Conservation (phyloP, 2,888 invertebrate genomes). For the Euplagia quadripunctaria region DNA sequence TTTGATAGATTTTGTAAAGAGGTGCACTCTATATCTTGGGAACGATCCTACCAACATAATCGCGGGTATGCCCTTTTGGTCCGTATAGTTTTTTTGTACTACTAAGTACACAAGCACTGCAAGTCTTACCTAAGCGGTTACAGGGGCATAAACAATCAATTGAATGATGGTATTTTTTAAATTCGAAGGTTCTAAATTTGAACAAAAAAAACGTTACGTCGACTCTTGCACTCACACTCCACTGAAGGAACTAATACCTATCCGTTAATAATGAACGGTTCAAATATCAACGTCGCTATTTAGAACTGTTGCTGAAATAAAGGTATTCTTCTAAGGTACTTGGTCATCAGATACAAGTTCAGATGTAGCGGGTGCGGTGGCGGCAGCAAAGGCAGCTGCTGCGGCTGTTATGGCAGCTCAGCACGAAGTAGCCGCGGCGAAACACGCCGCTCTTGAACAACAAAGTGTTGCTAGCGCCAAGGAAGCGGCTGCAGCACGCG, state of each 20-base stretch:
- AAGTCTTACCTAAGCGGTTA: no score
- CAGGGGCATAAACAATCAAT: not conserved
- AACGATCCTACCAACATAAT: no score
- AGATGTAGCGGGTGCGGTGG: constrained; percentile 91
- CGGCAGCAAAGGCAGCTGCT: constrained; percentile 92
- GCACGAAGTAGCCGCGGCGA: constrained; percentile 91
- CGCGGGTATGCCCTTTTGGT: no score
- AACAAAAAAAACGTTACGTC: not conserved
- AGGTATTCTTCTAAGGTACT: constrained; percentile 22
- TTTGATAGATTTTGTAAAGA: no score
- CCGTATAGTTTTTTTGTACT: no score
- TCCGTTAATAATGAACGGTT: not conserved
- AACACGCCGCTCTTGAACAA: constrained; percentile 90
- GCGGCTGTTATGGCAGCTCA: constrained; percentile 91
- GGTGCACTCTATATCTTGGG: no score
- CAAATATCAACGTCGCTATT: not conserved
- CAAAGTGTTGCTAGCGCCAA: constrained; percentile 92
- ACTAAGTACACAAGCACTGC: no score
- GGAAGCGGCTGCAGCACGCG: constrained; percentile 90
- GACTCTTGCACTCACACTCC: not conserved
- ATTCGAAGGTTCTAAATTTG: not conserved
- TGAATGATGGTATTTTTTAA: not conserved
- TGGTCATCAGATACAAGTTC: constrained; percentile 84
- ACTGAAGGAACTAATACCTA: not conserved
- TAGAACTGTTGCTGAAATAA: not conserved